These are phyloP conservation scores for Mesocricetus auratus DNA, from an alignment of 2,113 vertebrate genomes.

Conservation along the genomic window DNA sequence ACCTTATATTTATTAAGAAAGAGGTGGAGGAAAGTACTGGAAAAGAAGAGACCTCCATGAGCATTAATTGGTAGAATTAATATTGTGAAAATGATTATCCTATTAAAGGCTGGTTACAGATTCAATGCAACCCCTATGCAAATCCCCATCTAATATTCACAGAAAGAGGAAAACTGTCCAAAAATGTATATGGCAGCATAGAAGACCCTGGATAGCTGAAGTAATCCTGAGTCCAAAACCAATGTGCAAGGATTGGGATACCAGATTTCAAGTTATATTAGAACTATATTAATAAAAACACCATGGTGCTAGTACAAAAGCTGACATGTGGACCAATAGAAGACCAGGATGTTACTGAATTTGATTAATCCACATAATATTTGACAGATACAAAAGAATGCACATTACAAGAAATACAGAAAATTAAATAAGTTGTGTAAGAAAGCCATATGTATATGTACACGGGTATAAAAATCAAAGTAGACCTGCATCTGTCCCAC, in stretches of 20 bases:
- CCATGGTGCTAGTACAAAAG: not conserved
- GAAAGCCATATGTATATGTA: not conserved
- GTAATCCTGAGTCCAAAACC: not conserved
- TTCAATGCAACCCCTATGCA: not conserved
- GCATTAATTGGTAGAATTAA: not conserved
- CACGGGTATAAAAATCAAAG: not conserved
- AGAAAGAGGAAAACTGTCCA: not conserved
- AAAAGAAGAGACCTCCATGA: not conserved
- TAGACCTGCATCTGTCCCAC: not conserved
- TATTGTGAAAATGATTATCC: not conserved
- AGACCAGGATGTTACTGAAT: not conserved
- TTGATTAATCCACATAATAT: not conserved
- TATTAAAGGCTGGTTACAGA: not conserved
- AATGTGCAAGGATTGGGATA: not conserved
- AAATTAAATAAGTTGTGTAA: not conserved
- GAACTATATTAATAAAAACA: not conserved
- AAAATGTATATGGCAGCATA: not conserved
- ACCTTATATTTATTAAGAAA: not conserved
- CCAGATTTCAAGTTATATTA: not conserved
- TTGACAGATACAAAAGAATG: not conserved
- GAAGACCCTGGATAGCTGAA: not conserved
- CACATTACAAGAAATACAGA: no score
- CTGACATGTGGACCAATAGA: not conserved
- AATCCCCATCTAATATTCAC: not conserved
- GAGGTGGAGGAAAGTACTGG: not conserved